A percentile compares a stretch with the other conserved stretches of the same genome.
Conservation (phyloP, 2,888 invertebrate species). For the Acrobasis suavella region DNA sequence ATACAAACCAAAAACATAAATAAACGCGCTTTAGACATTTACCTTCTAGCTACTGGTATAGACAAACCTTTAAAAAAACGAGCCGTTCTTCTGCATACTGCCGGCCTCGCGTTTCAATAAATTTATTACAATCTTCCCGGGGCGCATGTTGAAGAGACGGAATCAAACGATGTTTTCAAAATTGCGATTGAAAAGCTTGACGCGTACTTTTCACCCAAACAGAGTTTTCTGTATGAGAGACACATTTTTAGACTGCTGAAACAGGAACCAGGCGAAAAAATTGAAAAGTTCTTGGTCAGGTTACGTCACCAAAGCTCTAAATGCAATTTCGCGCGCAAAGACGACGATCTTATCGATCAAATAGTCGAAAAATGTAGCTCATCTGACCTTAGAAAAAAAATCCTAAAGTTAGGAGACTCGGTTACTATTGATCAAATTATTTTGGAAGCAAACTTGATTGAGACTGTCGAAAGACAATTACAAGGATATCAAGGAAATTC, state of each 20-base stretch:
- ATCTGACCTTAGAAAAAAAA: neutral
- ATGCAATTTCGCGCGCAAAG: slow-evolving; percentile 1
- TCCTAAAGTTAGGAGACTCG: neutral
- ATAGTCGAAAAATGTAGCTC: neutral
- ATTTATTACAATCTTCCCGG: neutral
- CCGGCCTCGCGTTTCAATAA: neutral
- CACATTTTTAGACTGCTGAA: slow-evolving; percentile 24
- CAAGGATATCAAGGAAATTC: slow-evolving; percentile 2
- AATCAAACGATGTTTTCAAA: slow-evolving; percentile 6
- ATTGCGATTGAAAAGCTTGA: slow-evolving; percentile 3
- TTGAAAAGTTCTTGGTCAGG: neutral
- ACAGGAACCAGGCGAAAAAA: neutral
- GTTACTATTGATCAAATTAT: neutral
- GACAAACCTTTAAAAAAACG: neutral
- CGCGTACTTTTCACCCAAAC: slow-evolving; percentile 14
- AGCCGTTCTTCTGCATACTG: neutral
- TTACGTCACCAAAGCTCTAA: slow-evolving; percentile 5
- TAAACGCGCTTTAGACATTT: neutral
- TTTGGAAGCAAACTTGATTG: slow-evolving; percentile 8
- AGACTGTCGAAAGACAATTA: slow-evolving; percentile 4
- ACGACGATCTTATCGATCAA: slow-evolving; percentile 2
- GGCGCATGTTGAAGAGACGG: neutral
- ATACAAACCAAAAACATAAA: too few species aligned
- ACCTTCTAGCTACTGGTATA: neutral
- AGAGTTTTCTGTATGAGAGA: slow-evolving; percentile 14